phyloP scores from a whole-genome alignment of 2,888 invertebrate genomes.

The Conops quadrifasciatus region DNA sequence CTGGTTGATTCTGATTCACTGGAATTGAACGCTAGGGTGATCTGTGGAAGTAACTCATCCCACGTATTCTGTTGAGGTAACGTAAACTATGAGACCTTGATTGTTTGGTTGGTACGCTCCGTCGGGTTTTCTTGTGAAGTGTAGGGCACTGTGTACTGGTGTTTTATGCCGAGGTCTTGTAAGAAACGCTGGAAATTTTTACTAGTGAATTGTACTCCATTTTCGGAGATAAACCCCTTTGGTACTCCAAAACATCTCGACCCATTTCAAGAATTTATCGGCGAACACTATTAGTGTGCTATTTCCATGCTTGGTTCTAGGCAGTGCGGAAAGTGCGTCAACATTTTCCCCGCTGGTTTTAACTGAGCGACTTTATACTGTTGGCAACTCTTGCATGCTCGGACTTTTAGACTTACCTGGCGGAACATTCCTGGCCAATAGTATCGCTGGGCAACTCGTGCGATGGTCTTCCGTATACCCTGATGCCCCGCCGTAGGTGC shows the following conservation, averaged over 20 bases:
- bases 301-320: too few relatives aligned
- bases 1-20: background rate
- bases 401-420: too few relatives aligned
- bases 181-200: too few relatives aligned
- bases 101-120: background rate
- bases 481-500: too few relatives aligned
- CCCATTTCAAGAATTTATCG: too few relatives aligned
- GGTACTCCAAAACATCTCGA: background rate
- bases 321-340: background rate
- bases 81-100: background rate
- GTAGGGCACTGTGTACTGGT: background rate
- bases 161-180: too few relatives aligned
- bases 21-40: background rate
- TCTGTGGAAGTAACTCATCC: background rate
- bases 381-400: conserved; percentile 9
- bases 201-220: background rate
- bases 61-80: background rate
- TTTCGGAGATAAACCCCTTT: background rate
- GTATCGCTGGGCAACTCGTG: too few relatives aligned
- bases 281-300: too few relatives aligned
- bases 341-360: conserved; percentile 4
- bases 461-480: too few relatives aligned
- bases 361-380: background rate
- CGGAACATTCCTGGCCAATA: too few relatives aligned
- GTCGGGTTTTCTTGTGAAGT: conserved; percentile 1